Conservation (phyloP, 2,888 invertebrate genomes). For the Hemithea aestivaria region DNA sequence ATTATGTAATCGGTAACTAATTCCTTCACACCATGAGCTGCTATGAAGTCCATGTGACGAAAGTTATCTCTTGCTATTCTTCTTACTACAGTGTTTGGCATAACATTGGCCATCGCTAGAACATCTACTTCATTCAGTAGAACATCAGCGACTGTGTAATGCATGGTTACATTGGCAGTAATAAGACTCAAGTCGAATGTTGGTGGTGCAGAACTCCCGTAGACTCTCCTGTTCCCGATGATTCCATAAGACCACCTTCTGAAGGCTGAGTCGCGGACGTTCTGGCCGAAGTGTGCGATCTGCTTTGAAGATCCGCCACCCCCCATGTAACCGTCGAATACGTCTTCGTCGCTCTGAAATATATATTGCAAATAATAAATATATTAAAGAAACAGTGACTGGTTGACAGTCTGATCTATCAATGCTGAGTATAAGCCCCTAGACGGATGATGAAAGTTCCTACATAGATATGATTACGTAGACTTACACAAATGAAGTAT, state of each 20-base stretch:
- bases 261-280: slow-evolving; percentile 49
- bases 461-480: no score
- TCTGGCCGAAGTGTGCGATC: slow-evolving; percentile 59
- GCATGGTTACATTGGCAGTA: slow-evolving; percentile 45
- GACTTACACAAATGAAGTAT: no score
- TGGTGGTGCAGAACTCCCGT: slow-evolving; percentile 44
- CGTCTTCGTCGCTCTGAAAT: slow-evolving; percentile 6
- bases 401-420: no score
- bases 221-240: slow-evolving; percentile 35
- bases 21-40: slow-evolving; percentile 45
- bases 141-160: slow-evolving; percentile 48
- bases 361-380: no score
- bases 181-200: slow-evolving; percentile 45
- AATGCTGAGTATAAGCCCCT: no score
- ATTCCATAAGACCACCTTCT: slow-evolving; percentile 47
- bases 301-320: slow-evolving; percentile 54
- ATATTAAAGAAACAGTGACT: no score
- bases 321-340: slow-evolving; percentile 12
- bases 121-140: slow-evolving; percentile 51
- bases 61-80: slow-evolving; percentile 48
- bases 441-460: no score
- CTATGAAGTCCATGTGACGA: slow-evolving; percentile 45
- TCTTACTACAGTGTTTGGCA: slow-evolving; percentile 46
- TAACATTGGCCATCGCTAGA: slow-evolving; percentile 45
- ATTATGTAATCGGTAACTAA: slow-evolving; percentile 52